A percentile compares a stretch with the other conserved stretches of the same genome.
phyloP scores from a whole-genome alignment of 2,113 vertebrate species.

The Benitochromis conjunctus region DNA sequence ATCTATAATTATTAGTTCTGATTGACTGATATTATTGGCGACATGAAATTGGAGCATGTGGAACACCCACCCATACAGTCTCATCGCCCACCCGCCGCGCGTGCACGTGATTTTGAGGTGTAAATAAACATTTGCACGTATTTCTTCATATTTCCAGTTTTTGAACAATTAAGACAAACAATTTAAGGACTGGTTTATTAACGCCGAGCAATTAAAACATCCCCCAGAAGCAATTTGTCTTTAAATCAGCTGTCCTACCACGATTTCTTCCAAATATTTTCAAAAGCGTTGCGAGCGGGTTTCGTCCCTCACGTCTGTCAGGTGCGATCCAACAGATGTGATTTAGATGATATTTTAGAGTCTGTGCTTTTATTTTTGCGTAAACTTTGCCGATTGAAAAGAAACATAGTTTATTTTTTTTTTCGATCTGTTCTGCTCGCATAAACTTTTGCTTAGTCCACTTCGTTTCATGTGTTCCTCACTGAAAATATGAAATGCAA shows the following conservation, averaged over 20 bases:
- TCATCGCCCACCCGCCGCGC: not conserved
- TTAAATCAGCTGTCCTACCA: not conserved
- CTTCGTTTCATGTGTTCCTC: not conserved
- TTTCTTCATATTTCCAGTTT: slow-evolving; percentile 8
- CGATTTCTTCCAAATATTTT: not conserved
- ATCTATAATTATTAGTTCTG: not conserved
- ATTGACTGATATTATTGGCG: not conserved
- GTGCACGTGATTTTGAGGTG: slow-evolving; percentile 9
- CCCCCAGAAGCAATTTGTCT: not conserved
- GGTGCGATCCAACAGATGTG: not conserved
- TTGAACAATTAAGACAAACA: slow-evolving; percentile 16
- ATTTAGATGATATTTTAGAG: not conserved
- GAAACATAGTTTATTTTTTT: not conserved
- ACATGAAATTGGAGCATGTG: not conserved
- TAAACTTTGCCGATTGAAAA: not conserved
- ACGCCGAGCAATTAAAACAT: not conserved
- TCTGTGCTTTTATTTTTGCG: not conserved
- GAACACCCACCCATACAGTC: not conserved
- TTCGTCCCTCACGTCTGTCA: not conserved
- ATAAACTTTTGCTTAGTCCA: not conserved
- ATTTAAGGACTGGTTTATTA: not conserved
- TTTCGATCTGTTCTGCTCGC: not conserved
- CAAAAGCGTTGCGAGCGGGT: not conserved
- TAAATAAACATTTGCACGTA: slow-evolving; percentile 31
- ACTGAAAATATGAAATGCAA: not conserved